Evolutionary conservation across 2,797 vertebrate genomes (phyloP), one percentile per base, ranked within the genome.

Genomic region (Sylvia borin): DNA sequence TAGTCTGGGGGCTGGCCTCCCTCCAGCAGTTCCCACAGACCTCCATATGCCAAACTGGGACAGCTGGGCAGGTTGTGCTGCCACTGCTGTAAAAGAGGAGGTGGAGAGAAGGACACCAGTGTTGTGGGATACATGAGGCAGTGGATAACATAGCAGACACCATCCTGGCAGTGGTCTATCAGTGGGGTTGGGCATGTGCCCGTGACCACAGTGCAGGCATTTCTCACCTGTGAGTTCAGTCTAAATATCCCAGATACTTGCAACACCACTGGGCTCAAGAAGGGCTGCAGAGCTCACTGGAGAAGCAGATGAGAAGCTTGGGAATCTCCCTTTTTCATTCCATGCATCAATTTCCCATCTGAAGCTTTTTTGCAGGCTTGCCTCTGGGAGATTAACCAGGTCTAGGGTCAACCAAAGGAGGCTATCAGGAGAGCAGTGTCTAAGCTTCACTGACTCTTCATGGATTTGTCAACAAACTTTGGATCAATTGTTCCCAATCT

Each of bases 401-500:
- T 76, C 80, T 73, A 22, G 54, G 50, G 77, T 87, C 90, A 89
- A 83, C 25, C 11, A 71, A 79, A 81, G 45, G 21, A 81, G 70
- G 65, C 36, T 83, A 48, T 71, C 83, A 67, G 53, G 53, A 92
- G 11, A 85, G 25, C 1, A 2, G 25, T 27, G 42, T 54, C 67
- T 70, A 92, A 95, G 74, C 60, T 84, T 90, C 77, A 79, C 42
- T 4, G 18, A 76, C 61, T 92, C 74, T 87, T 76, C 45, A 13
- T 54, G 80, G 64, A 90, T 92, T 94, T 96, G 90, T 86, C 80
- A 86, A 87, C 58, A 96, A 53, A 57, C 26, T 60, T 88, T 72
- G 77, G 80, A 93, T 96, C 80, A 93, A 74, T 83, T 92, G 77
- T 93, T 93, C 88, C 74, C 34, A 66, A 40, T 71, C 84, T 90